Conservation (phyloP, 2,797 vertebrate species). For the Myotis vivesi region DNA sequence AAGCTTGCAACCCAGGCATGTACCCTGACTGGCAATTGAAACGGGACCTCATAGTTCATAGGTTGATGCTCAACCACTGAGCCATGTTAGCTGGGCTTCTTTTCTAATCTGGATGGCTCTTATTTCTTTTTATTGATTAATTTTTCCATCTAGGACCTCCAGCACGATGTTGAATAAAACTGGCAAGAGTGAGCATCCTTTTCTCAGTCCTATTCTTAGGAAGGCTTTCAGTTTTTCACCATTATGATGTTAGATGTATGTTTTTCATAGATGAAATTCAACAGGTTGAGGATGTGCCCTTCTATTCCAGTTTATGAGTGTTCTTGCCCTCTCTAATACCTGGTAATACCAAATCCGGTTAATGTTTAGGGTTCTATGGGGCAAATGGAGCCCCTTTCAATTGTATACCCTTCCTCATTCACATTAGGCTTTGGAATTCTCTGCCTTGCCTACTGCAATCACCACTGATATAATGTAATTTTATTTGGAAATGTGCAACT, state of each 20-base stretch:
- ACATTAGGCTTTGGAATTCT: background rate
- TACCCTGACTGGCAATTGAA: background rate
- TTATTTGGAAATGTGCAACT: background rate
- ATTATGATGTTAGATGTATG: background rate
- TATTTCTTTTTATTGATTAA: background rate
- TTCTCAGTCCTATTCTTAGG: background rate
- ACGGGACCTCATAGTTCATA: background rate
- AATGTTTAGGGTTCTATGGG: background rate
- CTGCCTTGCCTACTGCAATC: background rate
- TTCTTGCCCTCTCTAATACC: background rate
- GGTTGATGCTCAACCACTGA: background rate
- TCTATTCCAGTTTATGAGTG: background rate
- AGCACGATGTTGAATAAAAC: background rate
- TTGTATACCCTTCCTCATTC: background rate
- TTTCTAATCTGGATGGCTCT: background rate
- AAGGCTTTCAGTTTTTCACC: background rate
- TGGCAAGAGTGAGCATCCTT: background rate
- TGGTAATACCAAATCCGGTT: background rate
- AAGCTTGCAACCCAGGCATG: background rate
- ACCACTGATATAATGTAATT: background rate
- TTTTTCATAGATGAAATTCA: background rate
- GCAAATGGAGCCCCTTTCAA: background rate
- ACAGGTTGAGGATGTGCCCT: background rate
- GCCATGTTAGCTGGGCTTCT: background rate
- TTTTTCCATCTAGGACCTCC: background rate